These are phyloP conservation scores for Saccostrea echinata DNA, from an alignment of 1,140 invertebrate species.

Conservation along the genomic window DNA sequence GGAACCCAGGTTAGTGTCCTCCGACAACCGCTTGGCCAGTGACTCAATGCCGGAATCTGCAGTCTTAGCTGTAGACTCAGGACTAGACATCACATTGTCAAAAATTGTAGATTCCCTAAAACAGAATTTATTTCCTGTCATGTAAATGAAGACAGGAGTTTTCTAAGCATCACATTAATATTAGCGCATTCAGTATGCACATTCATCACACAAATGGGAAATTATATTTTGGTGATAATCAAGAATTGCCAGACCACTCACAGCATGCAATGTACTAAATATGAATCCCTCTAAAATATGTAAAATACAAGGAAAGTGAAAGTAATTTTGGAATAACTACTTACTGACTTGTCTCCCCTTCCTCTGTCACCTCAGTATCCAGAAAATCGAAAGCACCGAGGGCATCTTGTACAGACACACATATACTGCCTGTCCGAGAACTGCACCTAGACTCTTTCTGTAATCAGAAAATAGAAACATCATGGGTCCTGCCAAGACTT, in stretches of 20 bases:
- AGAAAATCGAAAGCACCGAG: conserved; percentile 83
- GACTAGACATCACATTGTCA: conserved; percentile 76
- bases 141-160: not conserved
- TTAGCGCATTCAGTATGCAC: too few relatives aligned
- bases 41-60: conserved; percentile 80
- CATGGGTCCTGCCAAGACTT: not conserved
- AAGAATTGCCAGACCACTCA: not conserved
- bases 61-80: conserved; percentile 78
- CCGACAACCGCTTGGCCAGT: conserved; percentile 74
- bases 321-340: not conserved
- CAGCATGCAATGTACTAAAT: not conserved
- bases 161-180: not conserved
- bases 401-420: conserved; percentile 82
- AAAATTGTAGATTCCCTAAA: conserved; percentile 64
- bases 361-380: conserved; percentile 79
- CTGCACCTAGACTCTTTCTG: conserved; percentile 72
- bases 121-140: conserved; percentile 16
- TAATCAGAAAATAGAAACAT: not conserved
- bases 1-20: conserved; percentile 72
- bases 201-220: too few relatives aligned
- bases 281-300: too few relatives aligned
- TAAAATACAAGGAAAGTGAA: not conserved
- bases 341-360: conserved; percentile 53
- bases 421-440: conserved; percentile 80
- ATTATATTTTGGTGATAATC: too few relatives aligned